These are phyloP conservation scores for Seladonia tumulorum DNA, from an alignment of 2,888 invertebrate genomes.

Conservation along the genomic window DNA sequence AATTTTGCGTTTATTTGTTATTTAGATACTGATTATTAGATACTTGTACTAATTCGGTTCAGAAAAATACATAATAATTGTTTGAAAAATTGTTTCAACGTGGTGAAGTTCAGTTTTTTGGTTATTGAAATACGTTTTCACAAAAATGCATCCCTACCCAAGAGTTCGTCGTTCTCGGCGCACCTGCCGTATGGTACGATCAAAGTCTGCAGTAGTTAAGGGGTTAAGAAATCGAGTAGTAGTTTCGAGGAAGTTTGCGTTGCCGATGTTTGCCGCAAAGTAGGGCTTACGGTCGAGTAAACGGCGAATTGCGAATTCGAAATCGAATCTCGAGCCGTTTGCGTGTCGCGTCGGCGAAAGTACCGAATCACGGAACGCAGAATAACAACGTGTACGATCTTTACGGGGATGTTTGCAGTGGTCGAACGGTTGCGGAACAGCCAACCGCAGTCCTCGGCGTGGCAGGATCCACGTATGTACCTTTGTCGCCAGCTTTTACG, in stretches of 20 bases:
- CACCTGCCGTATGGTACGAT: too few relatives aligned
- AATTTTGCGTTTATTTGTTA: too few relatives aligned
- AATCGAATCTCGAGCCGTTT: background rate
- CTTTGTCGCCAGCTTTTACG: conserved; percentile 19
- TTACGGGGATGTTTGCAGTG: background rate
- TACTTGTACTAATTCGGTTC: too few relatives aligned
- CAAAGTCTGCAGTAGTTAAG: too few relatives aligned
- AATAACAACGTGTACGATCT: background rate
- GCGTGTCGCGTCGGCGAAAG: background rate
- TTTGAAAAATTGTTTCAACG: too few relatives aligned
- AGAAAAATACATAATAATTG: too few relatives aligned
- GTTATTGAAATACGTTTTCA: too few relatives aligned
- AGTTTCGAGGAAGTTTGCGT: background rate
- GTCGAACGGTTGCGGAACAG: background rate
- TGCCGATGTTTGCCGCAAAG: background rate
- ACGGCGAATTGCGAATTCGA: background rate
- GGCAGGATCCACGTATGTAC: background rate
- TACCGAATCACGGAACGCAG: background rate
- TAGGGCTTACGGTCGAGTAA: background rate
- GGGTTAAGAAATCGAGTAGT: too few relatives aligned
- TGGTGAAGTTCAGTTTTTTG: too few relatives aligned
- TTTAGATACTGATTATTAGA: too few relatives aligned
- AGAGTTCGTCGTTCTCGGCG: too few relatives aligned
- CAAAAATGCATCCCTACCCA: too few relatives aligned
- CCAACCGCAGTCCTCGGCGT: background rate